Conservation (phyloP, 2,113 vertebrate species). For the Machaerirhynchus nigripectus region DNA sequence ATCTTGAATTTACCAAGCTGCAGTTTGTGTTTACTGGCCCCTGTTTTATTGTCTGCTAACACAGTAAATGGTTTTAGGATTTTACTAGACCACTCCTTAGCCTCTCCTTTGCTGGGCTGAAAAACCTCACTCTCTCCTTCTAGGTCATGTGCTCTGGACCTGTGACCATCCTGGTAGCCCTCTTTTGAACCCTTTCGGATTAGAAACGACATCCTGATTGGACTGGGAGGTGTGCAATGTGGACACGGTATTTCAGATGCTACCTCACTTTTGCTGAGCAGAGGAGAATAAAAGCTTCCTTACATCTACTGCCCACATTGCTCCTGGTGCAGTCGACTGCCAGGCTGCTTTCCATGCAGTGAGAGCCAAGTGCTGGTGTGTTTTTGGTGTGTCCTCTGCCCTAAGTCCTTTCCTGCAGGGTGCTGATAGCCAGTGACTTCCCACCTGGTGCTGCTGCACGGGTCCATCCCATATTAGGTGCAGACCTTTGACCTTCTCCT, state of each 20-base stretch:
- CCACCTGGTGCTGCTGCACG: neutral
- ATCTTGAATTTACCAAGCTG: neutral
- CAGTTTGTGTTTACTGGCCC: neutral
- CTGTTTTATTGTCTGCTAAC: neutral
- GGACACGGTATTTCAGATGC: neutral
- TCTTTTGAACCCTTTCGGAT: neutral
- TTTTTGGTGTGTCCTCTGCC: neutral
- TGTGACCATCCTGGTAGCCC: neutral
- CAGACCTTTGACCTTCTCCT: neutral
- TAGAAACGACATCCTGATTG: neutral
- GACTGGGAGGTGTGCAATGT: neutral
- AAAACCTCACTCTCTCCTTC: neutral
- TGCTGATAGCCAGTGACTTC: fast-evolving
- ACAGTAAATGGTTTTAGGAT: neutral
- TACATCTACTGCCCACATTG: neutral
- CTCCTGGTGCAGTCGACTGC: neutral
- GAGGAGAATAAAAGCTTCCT: neutral
- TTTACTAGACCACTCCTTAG: neutral
- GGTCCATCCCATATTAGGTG: neutral
- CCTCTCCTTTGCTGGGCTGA: neutral
- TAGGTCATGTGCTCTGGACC: neutral
- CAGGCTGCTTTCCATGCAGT: neutral
- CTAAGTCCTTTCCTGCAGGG: neutral
- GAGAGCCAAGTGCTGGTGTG: neutral
- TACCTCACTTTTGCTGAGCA: neutral